These are phyloP conservation scores for Podarcis lilfordi DNA, from an alignment of 2,797 vertebrate genomes.

Conservation along the genomic window DNA sequence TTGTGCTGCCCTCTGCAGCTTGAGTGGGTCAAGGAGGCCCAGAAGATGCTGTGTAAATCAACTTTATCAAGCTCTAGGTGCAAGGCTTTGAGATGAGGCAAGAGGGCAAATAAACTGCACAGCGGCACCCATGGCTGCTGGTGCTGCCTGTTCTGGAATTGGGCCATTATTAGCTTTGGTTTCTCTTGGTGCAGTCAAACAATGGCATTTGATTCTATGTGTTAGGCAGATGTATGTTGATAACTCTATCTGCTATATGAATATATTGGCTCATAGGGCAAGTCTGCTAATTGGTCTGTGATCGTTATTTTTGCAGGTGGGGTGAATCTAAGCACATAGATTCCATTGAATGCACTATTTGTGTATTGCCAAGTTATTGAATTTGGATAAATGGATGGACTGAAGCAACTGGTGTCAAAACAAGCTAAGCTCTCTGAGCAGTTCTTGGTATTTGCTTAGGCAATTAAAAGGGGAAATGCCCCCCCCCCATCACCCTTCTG, in stretches of 20 bases:
- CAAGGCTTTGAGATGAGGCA: not conserved
- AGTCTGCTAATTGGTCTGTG: not conserved
- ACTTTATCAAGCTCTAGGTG: not conserved
- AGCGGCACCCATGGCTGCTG: not conserved
- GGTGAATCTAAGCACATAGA: not conserved
- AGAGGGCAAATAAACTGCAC: not conserved
- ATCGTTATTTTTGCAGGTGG: not conserved
- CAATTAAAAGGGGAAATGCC: not conserved
- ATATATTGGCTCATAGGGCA: not conserved
- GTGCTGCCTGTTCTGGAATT: not conserved
- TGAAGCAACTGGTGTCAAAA: not conserved
- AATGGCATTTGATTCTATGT: not conserved
- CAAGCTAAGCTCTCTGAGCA: not conserved
- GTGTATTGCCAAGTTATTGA: not conserved
- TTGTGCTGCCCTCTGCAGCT: not conserved
- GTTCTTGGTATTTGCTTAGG: not conserved
- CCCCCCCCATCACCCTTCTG: too few species aligned
- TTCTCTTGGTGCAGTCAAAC: not conserved
- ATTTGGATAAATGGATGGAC: not conserved
- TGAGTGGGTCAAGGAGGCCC: not conserved
- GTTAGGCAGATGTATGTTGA: not conserved
- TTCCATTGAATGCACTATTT: not conserved
- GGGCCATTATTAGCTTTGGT: not conserved
- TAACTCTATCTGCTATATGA: too few species aligned
- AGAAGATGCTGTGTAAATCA: not conserved